Evolutionary conservation across 2,797 vertebrate genomes (phyloP).

Genomic region (Sternarchorhynchus goeldii): DNA sequence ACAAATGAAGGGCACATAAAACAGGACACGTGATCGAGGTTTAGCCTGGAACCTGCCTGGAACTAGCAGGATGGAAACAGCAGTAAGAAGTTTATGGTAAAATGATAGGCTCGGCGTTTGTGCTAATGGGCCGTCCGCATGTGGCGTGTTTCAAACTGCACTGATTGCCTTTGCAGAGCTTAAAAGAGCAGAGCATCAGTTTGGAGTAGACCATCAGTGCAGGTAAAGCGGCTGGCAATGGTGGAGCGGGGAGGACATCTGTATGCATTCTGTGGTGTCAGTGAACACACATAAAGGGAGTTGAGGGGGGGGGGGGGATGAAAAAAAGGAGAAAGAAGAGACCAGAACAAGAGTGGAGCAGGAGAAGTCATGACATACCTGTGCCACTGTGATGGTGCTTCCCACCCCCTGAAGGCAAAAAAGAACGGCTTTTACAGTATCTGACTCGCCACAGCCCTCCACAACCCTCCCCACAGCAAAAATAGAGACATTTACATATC

Average conservation of each 20-base stretch:
- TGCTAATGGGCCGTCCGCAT: not conserved
- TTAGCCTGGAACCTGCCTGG: not conserved
- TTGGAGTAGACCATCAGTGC: constrained; percentile 27
- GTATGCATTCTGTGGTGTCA: constrained; percentile 65
- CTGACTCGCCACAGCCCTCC: constrained; percentile 79
- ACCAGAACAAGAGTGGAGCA: constrained; percentile 70
- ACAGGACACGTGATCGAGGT: not conserved
- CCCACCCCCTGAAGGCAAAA: constrained; percentile 89
- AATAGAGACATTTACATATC: constrained; percentile 60
- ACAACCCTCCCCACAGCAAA: constrained; percentile 77
- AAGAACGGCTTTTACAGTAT: constrained; percentile 88
- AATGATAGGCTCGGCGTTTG: constrained; percentile 1
- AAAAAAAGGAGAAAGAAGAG: constrained; percentile 46
- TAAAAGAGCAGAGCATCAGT: not conserved
- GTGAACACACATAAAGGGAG: constrained; percentile 70
- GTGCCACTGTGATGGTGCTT: constrained; percentile 88
- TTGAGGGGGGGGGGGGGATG: constrained; percentile 71
- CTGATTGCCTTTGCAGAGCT: constrained; percentile 2
- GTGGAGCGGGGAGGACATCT: constrained; percentile 33
- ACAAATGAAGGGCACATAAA: not conserved
- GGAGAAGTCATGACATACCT: constrained; percentile 86
- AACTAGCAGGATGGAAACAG: not conserved
- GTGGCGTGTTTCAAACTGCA: not conserved
- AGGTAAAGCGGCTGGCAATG: constrained; percentile 1
- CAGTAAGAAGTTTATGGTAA: not conserved